These are phyloP conservation scores for Drosophila erecta DNA, from an alignment of 1,140 invertebrate genomes.

Conservation along the genomic window DNA sequence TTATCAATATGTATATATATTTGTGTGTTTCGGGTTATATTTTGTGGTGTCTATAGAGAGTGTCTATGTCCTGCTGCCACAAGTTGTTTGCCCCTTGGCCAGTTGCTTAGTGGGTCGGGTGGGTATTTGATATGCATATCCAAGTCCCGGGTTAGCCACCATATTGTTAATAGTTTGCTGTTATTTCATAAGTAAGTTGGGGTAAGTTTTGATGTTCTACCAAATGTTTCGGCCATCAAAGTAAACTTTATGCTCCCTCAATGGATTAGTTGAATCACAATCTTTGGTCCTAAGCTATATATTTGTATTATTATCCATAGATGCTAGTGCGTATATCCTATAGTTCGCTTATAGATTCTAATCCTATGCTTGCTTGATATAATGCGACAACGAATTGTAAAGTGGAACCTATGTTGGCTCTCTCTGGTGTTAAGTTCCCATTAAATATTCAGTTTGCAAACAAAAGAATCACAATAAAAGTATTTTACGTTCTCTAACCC, in stretches of 20 bases:
- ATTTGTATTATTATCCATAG: too few relatives aligned
- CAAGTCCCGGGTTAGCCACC: conserved; percentile 28
- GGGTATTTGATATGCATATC: not conserved
- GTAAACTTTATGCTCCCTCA: too few relatives aligned
- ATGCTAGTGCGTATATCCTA: too few relatives aligned
- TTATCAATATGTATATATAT: conserved; percentile 25
- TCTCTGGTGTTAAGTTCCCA: not conserved
- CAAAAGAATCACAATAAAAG: not conserved
- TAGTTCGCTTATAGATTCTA: too few relatives aligned
- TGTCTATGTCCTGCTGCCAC: conserved; percentile 17
- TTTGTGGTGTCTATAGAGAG: conserved; percentile 1
- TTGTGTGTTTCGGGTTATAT: conserved; percentile 9
- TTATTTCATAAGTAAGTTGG: conserved; percentile 3
- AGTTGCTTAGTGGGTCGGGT: not conserved
- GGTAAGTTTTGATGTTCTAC: conserved; percentile 18
- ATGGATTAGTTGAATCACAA: too few relatives aligned
- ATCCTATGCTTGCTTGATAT: too few relatives aligned
- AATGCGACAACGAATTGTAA: too few relatives aligned
- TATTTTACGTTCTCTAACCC: not conserved
- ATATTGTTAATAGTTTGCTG: conserved; percentile 26
- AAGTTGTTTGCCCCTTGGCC: conserved; percentile 19
- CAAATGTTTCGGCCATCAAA: too few relatives aligned
- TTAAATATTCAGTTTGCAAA: not conserved
- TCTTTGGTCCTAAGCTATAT: too few relatives aligned
- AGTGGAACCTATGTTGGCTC: too few relatives aligned